Evolutionary conservation across 2,113 vertebrate species (phyloP), one percentile per base, ranked within the genome.

Genomic region (Balaenoptera acutorostrata): DNA sequence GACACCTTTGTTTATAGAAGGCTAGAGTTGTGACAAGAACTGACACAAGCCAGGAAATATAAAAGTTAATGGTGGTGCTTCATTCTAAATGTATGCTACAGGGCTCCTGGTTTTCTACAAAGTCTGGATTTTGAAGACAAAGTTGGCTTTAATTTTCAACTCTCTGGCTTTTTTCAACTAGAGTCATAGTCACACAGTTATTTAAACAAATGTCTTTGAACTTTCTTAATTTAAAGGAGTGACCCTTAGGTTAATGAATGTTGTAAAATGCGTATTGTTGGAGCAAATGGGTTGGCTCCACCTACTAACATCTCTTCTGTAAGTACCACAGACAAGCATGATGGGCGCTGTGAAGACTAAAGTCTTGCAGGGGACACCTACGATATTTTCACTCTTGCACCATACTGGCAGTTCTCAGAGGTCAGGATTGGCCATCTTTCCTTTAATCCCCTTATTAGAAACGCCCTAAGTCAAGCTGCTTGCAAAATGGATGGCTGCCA

Each of bases 131-230:
- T 93, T 93, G 69, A 84, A 96, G 69, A 88, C 74, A 90, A 93
- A 87, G 63, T 93, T 97, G 95, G 95, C 69, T 92, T 91, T 93
- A 64, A 93, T 96, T 95, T 95, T 93, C 80, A 92, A 88, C 57
- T 90, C 8, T 97, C 95, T 96, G 96, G 90, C 75, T 93, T 96
- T 87, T 97, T 92, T 88, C 93, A 97, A 59, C 44, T 57, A 59
- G 18, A 46, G 27, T 93, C 93, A 97, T 6, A 92, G 90, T 80
- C 93, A 94, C 29, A 36, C 29, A 72, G 71, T 90, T 96, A 90
- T 95, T 97, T 97, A 97, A 96, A 96, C 95, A 96, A 80, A 86
- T 88, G 80, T 95, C 90, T 96, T 96, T 88, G 71, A 96, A 97
- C 80, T 96, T 96, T 88, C 90, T 93, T 95, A 90, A 93, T 91